Conservation (phyloP, 92 coral and sea anemone genomes). For the Heteractis magnifica region DNA sequence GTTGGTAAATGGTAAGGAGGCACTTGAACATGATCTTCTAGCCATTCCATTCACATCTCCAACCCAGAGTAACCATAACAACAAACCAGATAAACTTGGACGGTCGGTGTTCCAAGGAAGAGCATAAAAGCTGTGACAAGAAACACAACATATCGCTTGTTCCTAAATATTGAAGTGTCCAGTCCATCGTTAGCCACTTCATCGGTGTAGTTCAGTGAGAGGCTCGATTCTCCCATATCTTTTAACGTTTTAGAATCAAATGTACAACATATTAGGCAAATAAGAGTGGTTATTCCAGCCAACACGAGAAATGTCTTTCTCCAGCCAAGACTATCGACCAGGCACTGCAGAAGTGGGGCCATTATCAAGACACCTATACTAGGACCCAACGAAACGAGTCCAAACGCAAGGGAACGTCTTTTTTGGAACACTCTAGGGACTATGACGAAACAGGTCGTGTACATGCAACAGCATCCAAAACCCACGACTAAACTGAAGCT, state of each 20-base stretch:
- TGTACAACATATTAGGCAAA: constrained; percentile 19
- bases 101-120: constrained; percentile 28
- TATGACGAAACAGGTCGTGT: constrained; percentile 30
- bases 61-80: background rate
- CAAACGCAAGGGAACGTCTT: constrained; percentile 31
- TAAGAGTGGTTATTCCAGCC: constrained; percentile 36
- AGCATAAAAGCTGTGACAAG: constrained; percentile 19
- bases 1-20: background rate
- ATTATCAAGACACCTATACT: constrained; percentile 45
- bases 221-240: background rate
- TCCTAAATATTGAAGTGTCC: constrained; percentile 26
- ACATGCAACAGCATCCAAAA: constrained; percentile 39
- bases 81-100: constrained; percentile 53
- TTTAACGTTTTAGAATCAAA: constrained; percentile 22
- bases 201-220: background rate
- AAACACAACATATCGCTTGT: constrained; percentile 24
- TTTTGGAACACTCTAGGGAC: constrained; percentile 33
- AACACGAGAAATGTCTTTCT: constrained; percentile 40
- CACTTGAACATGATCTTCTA: no score
- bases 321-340: constrained; percentile 48
- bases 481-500: constrained; percentile 33
- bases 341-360: constrained; percentile 40
- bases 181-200: constrained; percentile 3
- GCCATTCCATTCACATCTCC: no score
- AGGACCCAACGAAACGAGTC: constrained; percentile 35